Evolutionary conservation across 2,797 vertebrate species (phyloP), one percentile per base, ranked within the genome.

Genomic region (Megaceryle alcyon): DNA sequence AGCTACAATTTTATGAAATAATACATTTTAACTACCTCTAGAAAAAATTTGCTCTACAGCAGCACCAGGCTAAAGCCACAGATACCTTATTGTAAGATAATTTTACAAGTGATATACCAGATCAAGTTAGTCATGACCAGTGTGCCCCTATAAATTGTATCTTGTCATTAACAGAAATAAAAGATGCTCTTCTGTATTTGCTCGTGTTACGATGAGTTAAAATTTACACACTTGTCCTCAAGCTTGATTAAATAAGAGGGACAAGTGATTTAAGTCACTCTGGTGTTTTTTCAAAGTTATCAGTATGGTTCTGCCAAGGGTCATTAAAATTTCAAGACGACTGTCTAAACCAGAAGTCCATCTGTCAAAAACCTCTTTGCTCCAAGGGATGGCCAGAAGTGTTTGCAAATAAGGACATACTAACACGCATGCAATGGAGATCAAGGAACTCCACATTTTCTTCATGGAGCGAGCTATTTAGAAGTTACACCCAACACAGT

Each of bases 311-410:
- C 91, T 96, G 97, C 88, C 86, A 95, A 72, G 65, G 66, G 65
- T 87, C 82, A 97, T 86, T 93, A 84, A 88, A 92, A 96, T 96
- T 93, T 80, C 68, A 44, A 92, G 94, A 95, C 73, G 96, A 92
- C 86, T 90, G 70, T 78, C 68, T 95, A 96, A 97, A 97, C 71
- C 95, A 77, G 79, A 23, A 87, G 44, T 9, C 82, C 63, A 39
- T 80, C 90, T 88, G 51, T 89, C 94, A 95, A 95, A 96, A 71
- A 10, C 3, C 2, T 12, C 20, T 91, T 79, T 96, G 80, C 94
- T 90, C 86, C 37, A 22, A 86, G 61, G 70, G 54, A 88, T 92
- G 54, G 76, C 77, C 91, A 82, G 71, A 93, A 94, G 60, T 49
- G 81, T 94, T 96, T 94, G 53, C 88, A 97, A 97, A 92, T 56